A percentile compares a stretch with the other conserved stretches of the same genome.
Evolutionary conservation across 2,797 vertebrate species (phyloP).

Genomic region (Micropoecilia bifurca): DNA sequence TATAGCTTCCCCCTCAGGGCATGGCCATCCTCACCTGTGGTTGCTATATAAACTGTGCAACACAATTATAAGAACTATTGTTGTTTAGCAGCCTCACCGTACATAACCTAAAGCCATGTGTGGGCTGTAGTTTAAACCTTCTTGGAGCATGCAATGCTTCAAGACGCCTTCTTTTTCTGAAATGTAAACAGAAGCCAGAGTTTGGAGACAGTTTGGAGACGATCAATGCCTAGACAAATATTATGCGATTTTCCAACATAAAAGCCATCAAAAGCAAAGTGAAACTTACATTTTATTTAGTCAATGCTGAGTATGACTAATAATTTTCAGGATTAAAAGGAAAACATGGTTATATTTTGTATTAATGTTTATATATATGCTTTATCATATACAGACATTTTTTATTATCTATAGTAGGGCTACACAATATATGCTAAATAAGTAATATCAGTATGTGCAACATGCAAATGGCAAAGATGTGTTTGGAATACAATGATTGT

Average conservation of each 20-base stretch:
- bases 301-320: background rate
- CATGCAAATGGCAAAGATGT: background rate
- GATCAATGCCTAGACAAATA: background rate
- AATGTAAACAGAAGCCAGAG: background rate
- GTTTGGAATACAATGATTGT: background rate
- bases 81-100: conserved; percentile 49
- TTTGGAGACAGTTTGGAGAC: background rate
- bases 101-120: conserved; percentile 49
- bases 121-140: conserved; percentile 38
- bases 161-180: conserved; percentile 6
- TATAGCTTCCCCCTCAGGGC: conserved; percentile 61
- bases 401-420: background rate
- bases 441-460: background rate
- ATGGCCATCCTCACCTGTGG: conserved; percentile 60
- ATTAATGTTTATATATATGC: background rate
- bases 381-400: background rate
- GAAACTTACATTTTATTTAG: background rate
- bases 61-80: conserved; percentile 72
- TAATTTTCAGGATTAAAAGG: background rate
- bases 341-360: background rate
- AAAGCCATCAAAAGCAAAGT: background rate
- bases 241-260: background rate
- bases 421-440: background rate
- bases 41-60: conserved; percentile 68
- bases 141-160: conserved; percentile 2